Evolutionary conservation across 2,888 invertebrate genomes (phyloP), one percentile per base, ranked within the genome.

Genomic region (Eristalis arbustorum): DNA sequence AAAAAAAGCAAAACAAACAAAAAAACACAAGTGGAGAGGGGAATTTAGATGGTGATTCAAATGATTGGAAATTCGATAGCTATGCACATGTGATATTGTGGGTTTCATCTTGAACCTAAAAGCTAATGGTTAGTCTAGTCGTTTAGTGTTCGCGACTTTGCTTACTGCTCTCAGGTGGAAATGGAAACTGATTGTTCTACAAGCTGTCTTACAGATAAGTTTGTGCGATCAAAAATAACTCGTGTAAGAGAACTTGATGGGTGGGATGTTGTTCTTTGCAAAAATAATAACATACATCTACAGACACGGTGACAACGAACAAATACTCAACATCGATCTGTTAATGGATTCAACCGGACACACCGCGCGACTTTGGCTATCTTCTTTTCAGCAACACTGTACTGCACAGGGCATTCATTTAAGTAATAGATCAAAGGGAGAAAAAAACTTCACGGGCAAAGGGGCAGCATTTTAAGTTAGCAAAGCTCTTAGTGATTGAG

Each of bases 21-120:
- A 49, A 31, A 10, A n/a, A 49, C n/a, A 49, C 25, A 34, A 49
- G 28, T 3, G 40, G 34, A 59, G 37, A 23, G 25, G 31, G 6
- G n/a, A 59, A 59, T 59, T 23, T 59, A 13, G 18, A 23, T 69
- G 40, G 73, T 69, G 8, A 31, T 8, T 31, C 2, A 31, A 76
- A 76, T 72, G 34, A 62, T 61, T 25, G 42, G 31, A 1, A 10
- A 10, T 31, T 10, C n/a, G n/a, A n/a, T n/a, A n/a, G n/a, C n/a
- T 31, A 23, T 31, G n/a, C 23, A 18, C 14, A n/a, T 67, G 42
- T 25, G 25, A 25, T 1, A 61, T 76, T 69, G 85, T 85, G 13
- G 64, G 59, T 82, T 85, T 69, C 82, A 82, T 67, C 85, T 85
- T 85, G 85, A 85, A 59, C 85, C 82, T 82, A 77, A 56, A 56